Evolutionary conservation across 1,140 invertebrate genomes (phyloP).

Genomic region (Lucilia cuprina): DNA sequence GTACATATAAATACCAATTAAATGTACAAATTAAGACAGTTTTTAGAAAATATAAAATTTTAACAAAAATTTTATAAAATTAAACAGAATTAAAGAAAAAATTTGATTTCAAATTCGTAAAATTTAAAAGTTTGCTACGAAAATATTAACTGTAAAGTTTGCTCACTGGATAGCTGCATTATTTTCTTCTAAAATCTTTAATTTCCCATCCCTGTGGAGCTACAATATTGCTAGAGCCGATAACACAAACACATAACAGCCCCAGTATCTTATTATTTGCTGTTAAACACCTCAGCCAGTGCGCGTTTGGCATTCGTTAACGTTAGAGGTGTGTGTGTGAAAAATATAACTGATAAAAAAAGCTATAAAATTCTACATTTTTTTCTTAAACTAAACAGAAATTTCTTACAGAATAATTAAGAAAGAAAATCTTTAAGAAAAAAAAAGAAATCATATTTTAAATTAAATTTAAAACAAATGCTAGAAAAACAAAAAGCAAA

Average conservation of each 20-base stretch:
- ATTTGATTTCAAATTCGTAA: too few relatives aligned
- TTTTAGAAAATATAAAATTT: too few relatives aligned
- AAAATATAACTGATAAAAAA: background rate
- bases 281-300: constrained; percentile 20
- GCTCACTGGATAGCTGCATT: too few relatives aligned
- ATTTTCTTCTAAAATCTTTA: too few relatives aligned
- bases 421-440: background rate
- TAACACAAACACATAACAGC: background rate
- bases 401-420: background rate
- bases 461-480: background rate
- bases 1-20: too few relatives aligned
- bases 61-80: too few relatives aligned
- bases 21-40: too few relatives aligned
- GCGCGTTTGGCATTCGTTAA: constrained; percentile 27
- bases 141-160: too few relatives aligned
- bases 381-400: background rate
- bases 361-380: too few relatives aligned
- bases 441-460: background rate
- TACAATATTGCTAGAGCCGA: background rate
- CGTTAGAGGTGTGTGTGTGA: background rate
- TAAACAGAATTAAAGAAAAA: too few relatives aligned
- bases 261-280: background rate
- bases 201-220: background rate
- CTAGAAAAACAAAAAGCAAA: background rate
- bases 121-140: too few relatives aligned